These are phyloP conservation scores for Hippocampus barbouri DNA, from an alignment of 2,113 vertebrate species.

Conservation along the genomic window DNA sequence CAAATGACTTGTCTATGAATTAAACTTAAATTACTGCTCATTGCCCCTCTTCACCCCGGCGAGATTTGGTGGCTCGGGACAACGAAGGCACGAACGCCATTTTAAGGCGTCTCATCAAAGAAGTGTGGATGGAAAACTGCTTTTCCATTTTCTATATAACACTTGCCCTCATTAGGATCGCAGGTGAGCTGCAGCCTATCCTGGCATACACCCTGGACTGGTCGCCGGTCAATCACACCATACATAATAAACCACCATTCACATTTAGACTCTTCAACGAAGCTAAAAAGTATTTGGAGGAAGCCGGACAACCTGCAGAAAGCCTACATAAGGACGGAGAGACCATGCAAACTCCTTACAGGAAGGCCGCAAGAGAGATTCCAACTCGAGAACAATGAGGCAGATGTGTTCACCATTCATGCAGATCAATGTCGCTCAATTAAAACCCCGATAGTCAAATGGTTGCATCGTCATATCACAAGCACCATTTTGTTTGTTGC, in stretches of 20 bases:
- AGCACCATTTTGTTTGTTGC: constrained; percentile 8
- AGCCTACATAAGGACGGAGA: too few relatives aligned
- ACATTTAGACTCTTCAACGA: neutral
- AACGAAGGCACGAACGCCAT: neutral
- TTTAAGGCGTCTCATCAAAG: neutral
- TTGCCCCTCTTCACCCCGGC: neutral
- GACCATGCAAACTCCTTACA: too few relatives aligned
- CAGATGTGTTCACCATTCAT: neutral
- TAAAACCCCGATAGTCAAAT: neutral
- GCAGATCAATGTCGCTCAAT: neutral
- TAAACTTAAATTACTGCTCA: neutral
- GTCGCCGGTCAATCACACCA: neutral
- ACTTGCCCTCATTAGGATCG: neutral
- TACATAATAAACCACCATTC: neutral
- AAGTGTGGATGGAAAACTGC: neutral
- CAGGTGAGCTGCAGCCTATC: neutral
- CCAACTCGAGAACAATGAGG: too few relatives aligned
- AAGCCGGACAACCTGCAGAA: too few relatives aligned
- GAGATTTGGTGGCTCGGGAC: neutral
- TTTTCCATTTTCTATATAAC: neutral
- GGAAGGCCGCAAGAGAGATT: too few relatives aligned
- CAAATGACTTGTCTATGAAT: neutral
- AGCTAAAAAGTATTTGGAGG: neutral
- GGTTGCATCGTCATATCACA: constrained; percentile 2
- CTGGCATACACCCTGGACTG: neutral